phyloP scores from a whole-genome alignment of 2,797 vertebrate genomes.

The Tachyglossus aculeatus region DNA sequence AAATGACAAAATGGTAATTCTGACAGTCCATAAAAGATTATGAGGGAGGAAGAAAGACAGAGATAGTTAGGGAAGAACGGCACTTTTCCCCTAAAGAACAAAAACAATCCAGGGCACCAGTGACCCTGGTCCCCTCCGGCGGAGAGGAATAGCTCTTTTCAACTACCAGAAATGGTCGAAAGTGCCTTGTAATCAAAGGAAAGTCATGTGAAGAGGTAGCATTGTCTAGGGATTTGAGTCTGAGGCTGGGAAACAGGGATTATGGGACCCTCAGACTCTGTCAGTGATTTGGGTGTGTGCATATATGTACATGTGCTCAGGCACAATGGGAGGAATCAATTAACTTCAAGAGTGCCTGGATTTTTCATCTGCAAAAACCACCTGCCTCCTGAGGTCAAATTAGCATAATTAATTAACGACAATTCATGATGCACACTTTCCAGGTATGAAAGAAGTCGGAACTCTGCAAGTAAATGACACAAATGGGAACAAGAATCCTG shows the following conservation, averaged over 20 bases:
- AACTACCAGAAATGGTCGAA: constrained; percentile 16
- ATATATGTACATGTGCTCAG: not conserved
- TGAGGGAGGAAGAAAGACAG: not conserved
- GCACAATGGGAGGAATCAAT: too few species aligned
- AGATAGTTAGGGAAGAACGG: constrained; percentile 14
- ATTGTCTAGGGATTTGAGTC: not conserved
- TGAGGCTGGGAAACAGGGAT: not conserved
- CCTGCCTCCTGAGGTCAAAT: too few species aligned
- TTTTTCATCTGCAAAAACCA: too few species aligned
- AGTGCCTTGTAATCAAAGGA: constrained; percentile 4
- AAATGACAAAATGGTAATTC: constrained; percentile 27
- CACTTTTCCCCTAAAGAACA: too few species aligned
- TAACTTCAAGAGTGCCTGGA: too few species aligned
- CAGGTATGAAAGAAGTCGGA: too few species aligned
- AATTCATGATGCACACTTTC: too few species aligned
- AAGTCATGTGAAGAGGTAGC: not conserved
- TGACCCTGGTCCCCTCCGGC: not conserved
- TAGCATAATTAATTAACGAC: too few species aligned
- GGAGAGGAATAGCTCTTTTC: too few species aligned
- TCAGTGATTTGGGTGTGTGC: not conserved
- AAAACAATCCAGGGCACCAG: not conserved
- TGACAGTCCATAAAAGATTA: not conserved
- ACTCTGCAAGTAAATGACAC: too few species aligned
- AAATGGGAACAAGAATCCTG: too few species aligned
- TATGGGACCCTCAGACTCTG: not conserved